Conservation (phyloP, 2,113 vertebrate species). For the Irena cyanogastra region DNA sequence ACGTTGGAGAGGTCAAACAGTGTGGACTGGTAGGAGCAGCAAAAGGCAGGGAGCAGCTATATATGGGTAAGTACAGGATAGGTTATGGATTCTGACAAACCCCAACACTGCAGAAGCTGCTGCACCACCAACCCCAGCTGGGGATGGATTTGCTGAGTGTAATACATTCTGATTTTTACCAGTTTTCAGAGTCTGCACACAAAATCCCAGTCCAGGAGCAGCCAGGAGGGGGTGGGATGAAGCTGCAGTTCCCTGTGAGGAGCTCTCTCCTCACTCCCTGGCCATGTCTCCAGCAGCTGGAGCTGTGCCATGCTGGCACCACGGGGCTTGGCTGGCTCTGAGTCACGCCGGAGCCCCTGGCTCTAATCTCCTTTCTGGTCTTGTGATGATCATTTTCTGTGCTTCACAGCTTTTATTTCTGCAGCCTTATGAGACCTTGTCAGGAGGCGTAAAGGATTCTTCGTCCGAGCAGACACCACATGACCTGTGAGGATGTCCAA, state of each 20-base stretch:
- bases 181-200: neutral
- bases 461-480: neutral
- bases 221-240: neutral
- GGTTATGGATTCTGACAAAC: neutral
- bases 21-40: neutral
- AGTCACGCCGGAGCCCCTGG: neutral
- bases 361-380: neutral
- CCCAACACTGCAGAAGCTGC: neutral
- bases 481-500: neutral
- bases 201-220: neutral
- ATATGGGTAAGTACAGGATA: neutral
- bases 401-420: slow-evolving; percentile 10
- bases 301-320: neutral
- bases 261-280: neutral
- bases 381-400: slow-evolving; percentile 29
- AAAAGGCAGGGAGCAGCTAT: neutral
- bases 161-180: neutral
- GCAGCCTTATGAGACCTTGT: neutral
- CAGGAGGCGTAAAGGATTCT: neutral
- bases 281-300: neutral
- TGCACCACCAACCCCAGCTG: fast-evolving
- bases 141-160: neutral
- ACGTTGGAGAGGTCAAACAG: neutral
- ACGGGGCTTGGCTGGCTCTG: neutral
- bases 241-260: neutral